Base-by-base conservation (phyloP, 2,113 vertebrate genomes). In the Apistogramma diplotaenia region DNA sequence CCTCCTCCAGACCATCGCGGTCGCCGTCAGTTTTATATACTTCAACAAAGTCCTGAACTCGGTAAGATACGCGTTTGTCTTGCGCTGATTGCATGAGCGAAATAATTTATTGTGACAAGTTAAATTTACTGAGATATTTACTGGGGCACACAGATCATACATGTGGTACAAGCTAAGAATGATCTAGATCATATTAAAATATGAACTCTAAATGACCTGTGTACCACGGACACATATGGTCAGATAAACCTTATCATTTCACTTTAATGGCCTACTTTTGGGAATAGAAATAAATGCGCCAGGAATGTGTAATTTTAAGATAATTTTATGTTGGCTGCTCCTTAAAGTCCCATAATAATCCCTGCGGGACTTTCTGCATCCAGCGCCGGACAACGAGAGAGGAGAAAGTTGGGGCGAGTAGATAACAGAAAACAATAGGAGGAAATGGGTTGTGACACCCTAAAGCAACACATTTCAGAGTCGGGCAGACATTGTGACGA, bases 21-120 rank as follows among this genome's bases (percentile, higher is more conserved):
- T 96, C 51, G 94, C 95, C 0, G 82, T 97, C 82, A 97, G 96
- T 8, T 97, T 95, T 60, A 8, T 97, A 19, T 97, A 97, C 93
- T 97, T 98, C 94, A 95, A 92, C 90, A 95, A 92, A 40, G 95
- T 97, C 83, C 90, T 98, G 59, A 93, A 90, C 70, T 95, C 97
- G 96, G 97, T 97, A 61, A 94, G 97, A 78, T 5, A 12, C 0
- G 29, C 15, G 12, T 71, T 46, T 25, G 55, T 40, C 6, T 73
- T 23, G 2, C 27, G 2, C 18, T 12, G 12, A 18, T 33, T 75
- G 16, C 25, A 13, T 13, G 0, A 13, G 51, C 70, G 2, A 55
- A 31, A 67, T 1, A 7, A 43, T 37, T 65, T n/a, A 25, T 19
- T n/a, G 15, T 7, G 35, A 56, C 10, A 19, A 18, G 40, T 16